A percentile compares a stretch with the other conserved stretches of the same genome.
Evolutionary conservation across 2,113 vertebrate species (phyloP).

Genomic region (Datnioides undecimradiatus): DNA sequence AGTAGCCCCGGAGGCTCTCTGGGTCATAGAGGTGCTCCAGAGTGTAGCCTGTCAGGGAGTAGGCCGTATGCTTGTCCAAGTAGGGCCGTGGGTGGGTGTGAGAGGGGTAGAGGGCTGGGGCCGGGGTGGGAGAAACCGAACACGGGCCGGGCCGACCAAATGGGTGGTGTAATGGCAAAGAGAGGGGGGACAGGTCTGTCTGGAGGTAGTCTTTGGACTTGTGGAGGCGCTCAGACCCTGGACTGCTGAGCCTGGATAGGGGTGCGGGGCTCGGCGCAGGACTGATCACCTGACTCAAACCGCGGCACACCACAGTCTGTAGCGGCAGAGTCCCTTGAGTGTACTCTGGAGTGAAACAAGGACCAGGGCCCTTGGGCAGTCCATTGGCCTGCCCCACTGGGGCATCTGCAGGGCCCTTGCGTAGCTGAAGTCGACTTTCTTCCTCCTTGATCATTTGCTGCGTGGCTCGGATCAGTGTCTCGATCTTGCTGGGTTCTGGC

Average conservation of each 20-base stretch:
- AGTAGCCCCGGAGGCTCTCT: conserved; percentile 92
- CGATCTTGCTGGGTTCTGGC: conserved; percentile 94
- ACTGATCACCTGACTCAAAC: conserved; percentile 84
- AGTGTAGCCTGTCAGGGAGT: conserved; percentile 93
- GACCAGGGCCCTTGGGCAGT: conserved; percentile 87
- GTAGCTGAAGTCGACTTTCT: conserved; percentile 89
- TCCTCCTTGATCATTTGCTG: conserved; percentile 99
- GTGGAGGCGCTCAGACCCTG: conserved; percentile 88
- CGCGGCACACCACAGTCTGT: conserved; percentile 85
- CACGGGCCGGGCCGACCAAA: conserved; percentile 86
- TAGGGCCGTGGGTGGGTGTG: conserved; percentile 85
- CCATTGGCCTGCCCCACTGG: conserved; percentile 88
- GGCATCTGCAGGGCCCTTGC: conserved; percentile 82
- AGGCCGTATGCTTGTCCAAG: conserved; percentile 94
- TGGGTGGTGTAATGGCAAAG: conserved; percentile 83
- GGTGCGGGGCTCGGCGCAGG: conserved; percentile 89
- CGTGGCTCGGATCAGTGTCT: conserved; percentile 95
- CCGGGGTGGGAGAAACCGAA: conserved; percentile 86
- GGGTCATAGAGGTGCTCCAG: conserved; percentile 96
- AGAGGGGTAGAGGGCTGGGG: conserved; percentile 84
- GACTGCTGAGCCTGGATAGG: conserved; percentile 92
- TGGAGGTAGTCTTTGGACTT: conserved; percentile 94
- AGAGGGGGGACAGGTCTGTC: conserved; percentile 87
- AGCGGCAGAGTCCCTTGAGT: conserved; percentile 85
- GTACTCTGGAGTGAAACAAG: conserved; percentile 88